These are phyloP conservation scores for Semaprochilodus insignis DNA, from an alignment of 2,797 vertebrate genomes.

Conservation along the genomic window DNA sequence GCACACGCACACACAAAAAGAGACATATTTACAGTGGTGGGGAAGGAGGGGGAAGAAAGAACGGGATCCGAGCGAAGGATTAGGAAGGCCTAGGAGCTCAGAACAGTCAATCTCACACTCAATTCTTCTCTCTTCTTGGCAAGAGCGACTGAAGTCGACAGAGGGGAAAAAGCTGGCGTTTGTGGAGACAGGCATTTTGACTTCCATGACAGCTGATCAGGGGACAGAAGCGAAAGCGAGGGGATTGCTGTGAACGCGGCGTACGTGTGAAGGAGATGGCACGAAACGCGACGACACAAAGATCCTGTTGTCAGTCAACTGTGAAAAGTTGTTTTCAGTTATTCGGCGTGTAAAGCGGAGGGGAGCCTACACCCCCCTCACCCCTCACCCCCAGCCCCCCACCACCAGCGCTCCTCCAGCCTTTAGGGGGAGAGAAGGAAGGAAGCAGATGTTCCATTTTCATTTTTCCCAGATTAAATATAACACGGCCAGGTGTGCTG, in stretches of 20 bases:
- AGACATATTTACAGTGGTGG: constrained; percentile 61
- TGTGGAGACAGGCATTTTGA: constrained; percentile 61
- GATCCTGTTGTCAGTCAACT: constrained; percentile 60
- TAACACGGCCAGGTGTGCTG: constrained; percentile 24
- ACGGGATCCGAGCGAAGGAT: constrained; percentile 71
- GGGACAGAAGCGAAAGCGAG: constrained; percentile 51
- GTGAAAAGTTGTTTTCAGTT: constrained; percentile 63
- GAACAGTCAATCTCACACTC: constrained; percentile 56
- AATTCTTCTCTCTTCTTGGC: constrained; percentile 59
- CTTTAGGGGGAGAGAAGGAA: not conserved
- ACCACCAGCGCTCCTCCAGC: not conserved
- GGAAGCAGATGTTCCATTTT: constrained; percentile 26
- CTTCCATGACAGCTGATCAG: constrained; percentile 63
- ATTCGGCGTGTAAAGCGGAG: constrained; percentile 48
- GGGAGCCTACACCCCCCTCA: constrained; percentile 9
- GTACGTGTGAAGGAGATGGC: constrained; percentile 44
- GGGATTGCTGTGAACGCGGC: constrained; percentile 53
- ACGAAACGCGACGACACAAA: constrained; percentile 47
- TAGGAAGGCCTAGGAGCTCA: constrained; percentile 56
- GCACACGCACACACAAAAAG: constrained; percentile 39
- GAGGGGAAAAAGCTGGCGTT: constrained; percentile 53
- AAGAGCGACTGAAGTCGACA: constrained; percentile 54
- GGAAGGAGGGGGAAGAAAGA: constrained; percentile 57
- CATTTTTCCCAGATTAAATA: constrained; percentile 1
- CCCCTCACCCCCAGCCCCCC: not conserved